Conservation (phyloP, 2,888 invertebrate species). For the Tachystola acroxantha region DNA sequence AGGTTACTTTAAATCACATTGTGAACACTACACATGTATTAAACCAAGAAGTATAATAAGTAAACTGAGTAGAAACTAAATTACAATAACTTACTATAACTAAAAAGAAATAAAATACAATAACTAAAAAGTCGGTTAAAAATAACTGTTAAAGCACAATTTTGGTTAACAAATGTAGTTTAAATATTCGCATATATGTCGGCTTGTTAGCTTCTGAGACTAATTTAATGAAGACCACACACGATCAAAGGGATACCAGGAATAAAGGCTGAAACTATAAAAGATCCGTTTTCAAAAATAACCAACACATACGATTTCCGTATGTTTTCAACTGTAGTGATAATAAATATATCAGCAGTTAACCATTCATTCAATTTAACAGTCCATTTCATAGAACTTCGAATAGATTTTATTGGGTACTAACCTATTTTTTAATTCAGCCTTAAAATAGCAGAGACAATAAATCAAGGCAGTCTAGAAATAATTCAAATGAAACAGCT, state of each 20-base stretch:
- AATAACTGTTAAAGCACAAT: no score
- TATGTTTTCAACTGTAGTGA: slow-evolving; percentile 50
- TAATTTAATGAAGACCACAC: slow-evolving; percentile 47
- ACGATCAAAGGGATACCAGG: slow-evolving; percentile 53
- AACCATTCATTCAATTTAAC: slow-evolving; percentile 49
- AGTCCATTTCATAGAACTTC: slow-evolving; percentile 46
- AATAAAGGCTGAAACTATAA: slow-evolving; percentile 47
- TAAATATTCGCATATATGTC: neutral
- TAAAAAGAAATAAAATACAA: no score
- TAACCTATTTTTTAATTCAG: slow-evolving; percentile 19
- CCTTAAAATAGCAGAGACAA: slow-evolving; percentile 7
- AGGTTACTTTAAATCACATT: no score
- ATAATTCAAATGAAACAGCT: neutral
- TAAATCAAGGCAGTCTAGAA: slow-evolving; percentile 1
- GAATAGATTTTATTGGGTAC: slow-evolving; percentile 29
- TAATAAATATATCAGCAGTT: slow-evolving; percentile 67
- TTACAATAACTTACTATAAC: no score
- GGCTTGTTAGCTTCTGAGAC: slow-evolving; percentile 4
- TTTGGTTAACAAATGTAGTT: no score
- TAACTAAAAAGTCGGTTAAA: no score
- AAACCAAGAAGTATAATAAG: no score
- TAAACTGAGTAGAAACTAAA: no score
- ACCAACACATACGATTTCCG: slow-evolving; percentile 44
- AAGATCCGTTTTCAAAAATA: slow-evolving; percentile 60
- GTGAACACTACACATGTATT: no score